These are phyloP conservation scores for Danio jaintianensis DNA, from an alignment of 2,797 vertebrate genomes.

Conservation along the genomic window DNA sequence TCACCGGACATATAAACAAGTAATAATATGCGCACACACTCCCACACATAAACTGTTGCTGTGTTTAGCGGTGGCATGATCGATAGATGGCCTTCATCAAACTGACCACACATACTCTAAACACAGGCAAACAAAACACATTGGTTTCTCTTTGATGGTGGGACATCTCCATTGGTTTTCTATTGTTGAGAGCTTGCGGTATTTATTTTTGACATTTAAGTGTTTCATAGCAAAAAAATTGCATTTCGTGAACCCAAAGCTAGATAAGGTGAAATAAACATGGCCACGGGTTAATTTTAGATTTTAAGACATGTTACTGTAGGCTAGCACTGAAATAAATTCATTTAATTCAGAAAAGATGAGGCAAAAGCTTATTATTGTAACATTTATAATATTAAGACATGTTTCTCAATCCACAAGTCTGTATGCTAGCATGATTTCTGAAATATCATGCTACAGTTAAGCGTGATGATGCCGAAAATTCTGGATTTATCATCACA, in stretches of 20 bases:
- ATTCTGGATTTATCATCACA: background rate
- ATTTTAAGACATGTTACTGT: background rate
- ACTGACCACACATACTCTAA: background rate
- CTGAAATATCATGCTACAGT: background rate
- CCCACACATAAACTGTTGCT: background rate
- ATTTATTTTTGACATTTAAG: no score
- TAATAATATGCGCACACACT: slow-evolving; percentile 40
- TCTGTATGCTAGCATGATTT: background rate
- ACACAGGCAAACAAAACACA: slow-evolving; percentile 2
- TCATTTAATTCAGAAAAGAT: background rate
- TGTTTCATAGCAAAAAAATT: slow-evolving; percentile 14
- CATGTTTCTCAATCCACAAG: background rate
- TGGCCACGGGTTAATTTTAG: background rate
- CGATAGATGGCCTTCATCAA: slow-evolving; percentile 25
- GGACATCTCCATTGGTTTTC: background rate
- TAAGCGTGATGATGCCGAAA: background rate
- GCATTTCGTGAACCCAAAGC: slow-evolving; percentile 17
- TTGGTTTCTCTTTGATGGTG: background rate
- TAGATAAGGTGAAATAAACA: background rate
- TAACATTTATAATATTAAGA: no score
- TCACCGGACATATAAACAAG: slow-evolving; percentile 41
- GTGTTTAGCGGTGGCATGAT: slow-evolving; percentile 31
- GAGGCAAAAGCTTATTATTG: background rate
- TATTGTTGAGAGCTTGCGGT: background rate
- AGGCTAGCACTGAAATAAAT: background rate